phyloP scores from a whole-genome alignment of 1,140 invertebrate genomes.

The Aphaenogaster floridana region DNA sequence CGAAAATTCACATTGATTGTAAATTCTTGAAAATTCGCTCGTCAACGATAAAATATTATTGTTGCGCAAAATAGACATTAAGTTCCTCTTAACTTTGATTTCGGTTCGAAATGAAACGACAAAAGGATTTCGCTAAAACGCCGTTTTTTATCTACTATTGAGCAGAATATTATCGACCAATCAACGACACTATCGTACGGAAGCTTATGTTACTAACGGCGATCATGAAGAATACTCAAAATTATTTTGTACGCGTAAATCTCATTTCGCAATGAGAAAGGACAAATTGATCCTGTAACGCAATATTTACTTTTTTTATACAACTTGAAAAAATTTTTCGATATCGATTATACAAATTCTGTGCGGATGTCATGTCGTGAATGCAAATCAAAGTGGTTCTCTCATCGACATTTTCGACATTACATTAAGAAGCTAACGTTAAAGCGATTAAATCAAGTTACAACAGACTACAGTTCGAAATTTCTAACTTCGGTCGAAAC shows the following conservation, averaged over 20 bases:
- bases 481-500: slow-evolving; percentile 8
- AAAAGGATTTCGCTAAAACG: neutral
- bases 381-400: neutral
- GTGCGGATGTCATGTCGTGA: neutral
- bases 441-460: neutral
- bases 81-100: neutral
- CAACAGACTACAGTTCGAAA: neutral
- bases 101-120: neutral
- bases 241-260: neutral
- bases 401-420: neutral
- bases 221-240: neutral
- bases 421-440: neutral
- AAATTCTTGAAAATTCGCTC: neutral
- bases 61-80: neutral
- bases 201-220: neutral
- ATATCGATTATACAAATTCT: slow-evolving; percentile 3
- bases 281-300: neutral
- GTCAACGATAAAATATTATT: neutral
- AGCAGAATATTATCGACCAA: slow-evolving; percentile 15
- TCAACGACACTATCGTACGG: neutral
- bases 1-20: neutral
- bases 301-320: neutral
- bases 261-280: neutral
- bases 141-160: neutral
- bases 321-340: neutral